Evolutionary conservation across 2,113 vertebrate species (phyloP).

Genomic region (Ceyx melanurus): DNA sequence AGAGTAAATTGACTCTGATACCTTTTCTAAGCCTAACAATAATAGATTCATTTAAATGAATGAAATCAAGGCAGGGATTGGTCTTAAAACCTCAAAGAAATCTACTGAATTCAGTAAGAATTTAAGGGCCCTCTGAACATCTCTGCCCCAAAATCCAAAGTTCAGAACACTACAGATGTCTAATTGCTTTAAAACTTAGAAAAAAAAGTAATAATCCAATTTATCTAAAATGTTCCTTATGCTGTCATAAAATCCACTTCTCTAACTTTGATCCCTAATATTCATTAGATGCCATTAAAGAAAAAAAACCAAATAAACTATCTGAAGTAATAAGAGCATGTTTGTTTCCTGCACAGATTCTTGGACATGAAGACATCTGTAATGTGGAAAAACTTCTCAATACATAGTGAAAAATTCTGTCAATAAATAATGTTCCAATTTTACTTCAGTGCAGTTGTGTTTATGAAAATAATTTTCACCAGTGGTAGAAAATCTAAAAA

Average conservation of each 20-base stretch:
- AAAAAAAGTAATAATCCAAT: background rate
- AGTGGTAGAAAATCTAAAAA: background rate
- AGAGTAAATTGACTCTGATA: conserved; percentile 18
- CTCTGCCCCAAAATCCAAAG: background rate
- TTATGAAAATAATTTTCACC: background rate
- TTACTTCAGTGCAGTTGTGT: background rate
- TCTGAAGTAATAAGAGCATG: background rate
- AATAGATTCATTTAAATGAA: background rate
- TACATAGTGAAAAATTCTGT: background rate
- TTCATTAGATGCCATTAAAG: background rate
- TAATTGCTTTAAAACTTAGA: background rate
- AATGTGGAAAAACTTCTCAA: background rate
- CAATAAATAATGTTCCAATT: background rate
- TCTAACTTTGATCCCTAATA: background rate
- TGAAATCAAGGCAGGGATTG: background rate
- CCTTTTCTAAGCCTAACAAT: conserved; percentile 8
- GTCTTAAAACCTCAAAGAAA: background rate
- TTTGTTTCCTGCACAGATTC: background rate
- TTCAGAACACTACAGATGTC: background rate
- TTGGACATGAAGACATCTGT: background rate
- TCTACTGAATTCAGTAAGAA: background rate
- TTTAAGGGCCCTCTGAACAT: background rate
- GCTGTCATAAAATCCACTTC: background rate
- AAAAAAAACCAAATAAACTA: background rate
- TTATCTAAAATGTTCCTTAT: background rate